Conservation (phyloP, 2,113 vertebrate genomes). For the Dipodomys stephensi region DNA sequence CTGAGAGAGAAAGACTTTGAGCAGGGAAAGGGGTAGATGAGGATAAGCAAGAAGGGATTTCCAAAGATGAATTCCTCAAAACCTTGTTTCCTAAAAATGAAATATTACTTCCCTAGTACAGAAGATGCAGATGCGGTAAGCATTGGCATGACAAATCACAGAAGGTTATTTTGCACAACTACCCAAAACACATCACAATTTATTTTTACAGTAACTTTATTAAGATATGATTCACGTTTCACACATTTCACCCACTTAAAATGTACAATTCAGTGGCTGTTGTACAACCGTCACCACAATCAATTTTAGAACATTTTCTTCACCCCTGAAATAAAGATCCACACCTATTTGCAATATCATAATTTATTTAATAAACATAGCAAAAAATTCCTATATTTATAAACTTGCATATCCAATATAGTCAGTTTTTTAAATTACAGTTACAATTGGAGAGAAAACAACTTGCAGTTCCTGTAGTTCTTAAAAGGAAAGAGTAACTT, state of each 20-base stretch:
- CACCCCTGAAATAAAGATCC: background rate
- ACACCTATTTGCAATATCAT: background rate
- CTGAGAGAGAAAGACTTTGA: background rate
- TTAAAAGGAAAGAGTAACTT: background rate
- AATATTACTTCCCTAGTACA: background rate
- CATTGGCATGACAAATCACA: background rate
- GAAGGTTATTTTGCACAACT: background rate
- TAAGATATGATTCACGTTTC: background rate
- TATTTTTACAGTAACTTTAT: background rate
- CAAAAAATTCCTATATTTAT: constrained; percentile 7
- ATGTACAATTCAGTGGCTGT: background rate
- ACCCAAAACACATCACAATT: background rate
- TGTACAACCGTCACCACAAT: background rate
- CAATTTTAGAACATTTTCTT: constrained; percentile 17
- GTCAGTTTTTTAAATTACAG: constrained; percentile 15
- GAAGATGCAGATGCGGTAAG: background rate
- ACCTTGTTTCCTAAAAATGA: background rate
- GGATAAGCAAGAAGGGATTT: background rate
- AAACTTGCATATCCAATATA: background rate
- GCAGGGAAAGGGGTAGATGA: background rate
- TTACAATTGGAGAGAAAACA: constrained; percentile 4
- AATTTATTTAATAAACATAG: constrained; percentile 40
- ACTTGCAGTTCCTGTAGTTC: background rate
- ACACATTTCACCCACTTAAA: background rate
- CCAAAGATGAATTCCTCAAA: background rate